Base-by-base conservation (phyloP, 1,140 invertebrate species). In the Trichonephila clavata region DNA sequence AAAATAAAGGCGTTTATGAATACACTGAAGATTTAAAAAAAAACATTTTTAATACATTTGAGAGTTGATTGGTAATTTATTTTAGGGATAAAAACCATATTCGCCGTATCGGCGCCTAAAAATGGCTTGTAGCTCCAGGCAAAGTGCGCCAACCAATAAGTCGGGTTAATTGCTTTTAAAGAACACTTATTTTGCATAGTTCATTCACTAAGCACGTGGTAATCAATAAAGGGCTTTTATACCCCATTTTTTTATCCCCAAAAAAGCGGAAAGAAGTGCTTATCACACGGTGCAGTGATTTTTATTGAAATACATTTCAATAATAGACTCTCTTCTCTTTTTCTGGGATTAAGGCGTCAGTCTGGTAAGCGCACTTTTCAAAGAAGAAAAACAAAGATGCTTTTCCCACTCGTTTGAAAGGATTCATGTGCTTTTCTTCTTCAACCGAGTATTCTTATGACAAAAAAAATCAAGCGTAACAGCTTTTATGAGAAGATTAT, bases 221-320 rank as follows among this genome's bases (percentile, higher is more conserved):
- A 77, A 84, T 84, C 83, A 60, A 84, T 84, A 84, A 84, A 84
- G 24, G 32, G 27, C 83, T 84, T 59, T 50, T 60, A 27, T 80
- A 59, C n/a, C 4, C 13, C 68, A 1, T 71, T 39, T 39, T 87
- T 1, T 50, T 50, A 50, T 10, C 14, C 21, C 10, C 59, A 63
- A 61, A 87, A 27, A 63, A 87, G 27, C 32, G 14, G 24, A 65
- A 61, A 87, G 24, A 18, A 24, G 87, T n/a, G 21, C 61, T 71
- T 89, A 77, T 89, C 87, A 77, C 27, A 39, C 65, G 63, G 5
- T 71, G 57, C 87, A 50, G 43, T 71, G 71, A 43, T 57, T 71
- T 89, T 89, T 89, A 89, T 89, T 89, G 87, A 89, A 89, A 89
- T 68, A 57, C 50, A 89, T 89, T 89, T 89, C 50, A 84, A 89